These are phyloP conservation scores for Drosophila hamatofila DNA, from an alignment of 2,888 invertebrate species.

Conservation along the genomic window DNA sequence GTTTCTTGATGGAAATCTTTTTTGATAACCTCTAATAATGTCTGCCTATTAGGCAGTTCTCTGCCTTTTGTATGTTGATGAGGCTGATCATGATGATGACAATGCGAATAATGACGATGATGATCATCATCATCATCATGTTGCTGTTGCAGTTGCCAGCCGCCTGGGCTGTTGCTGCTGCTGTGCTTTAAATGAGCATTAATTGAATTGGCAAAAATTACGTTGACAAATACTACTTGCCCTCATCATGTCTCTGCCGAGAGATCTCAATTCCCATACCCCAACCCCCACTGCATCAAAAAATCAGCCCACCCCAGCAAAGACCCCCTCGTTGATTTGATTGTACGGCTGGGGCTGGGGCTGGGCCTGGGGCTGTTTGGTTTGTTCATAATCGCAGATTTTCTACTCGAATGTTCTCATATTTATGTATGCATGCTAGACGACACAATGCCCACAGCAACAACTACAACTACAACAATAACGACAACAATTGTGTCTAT, in stretches of 20 bases:
- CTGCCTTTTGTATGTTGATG: conserved; percentile 38
- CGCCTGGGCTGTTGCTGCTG: conserved; percentile 24
- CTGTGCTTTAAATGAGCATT: conserved; percentile 76
- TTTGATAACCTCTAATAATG: conserved; percentile 20
- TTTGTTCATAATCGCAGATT: conserved; percentile 48
- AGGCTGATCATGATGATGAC: conserved; percentile 15
- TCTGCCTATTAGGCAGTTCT: conserved; percentile 37
- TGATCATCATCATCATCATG: conserved; percentile 23
- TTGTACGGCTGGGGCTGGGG: conserved; percentile 21
- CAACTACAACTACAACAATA: conserved; percentile 15
- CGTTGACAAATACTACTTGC: conserved; percentile 72
- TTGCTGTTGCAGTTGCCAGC: conserved; percentile 29
- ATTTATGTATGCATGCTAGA: conserved; percentile 60
- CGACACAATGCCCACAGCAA: conserved; percentile 10
- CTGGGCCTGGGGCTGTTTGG: conserved; percentile 21
- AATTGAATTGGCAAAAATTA: conserved; percentile 81
- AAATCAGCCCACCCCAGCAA: not conserved
- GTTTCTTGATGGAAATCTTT: conserved; percentile 6
- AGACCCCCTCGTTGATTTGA: conserved; percentile 10
- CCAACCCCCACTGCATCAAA: not conserved
- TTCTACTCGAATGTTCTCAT: conserved; percentile 59
- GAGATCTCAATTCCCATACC: not conserved
- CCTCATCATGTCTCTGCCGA: conserved; percentile 35
- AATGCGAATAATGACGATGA: conserved; percentile 9
- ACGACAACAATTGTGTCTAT: conserved; percentile 18